These are phyloP conservation scores for Phortica okadai DNA, from an alignment of 2,888 invertebrate genomes.

Conservation along the genomic window DNA sequence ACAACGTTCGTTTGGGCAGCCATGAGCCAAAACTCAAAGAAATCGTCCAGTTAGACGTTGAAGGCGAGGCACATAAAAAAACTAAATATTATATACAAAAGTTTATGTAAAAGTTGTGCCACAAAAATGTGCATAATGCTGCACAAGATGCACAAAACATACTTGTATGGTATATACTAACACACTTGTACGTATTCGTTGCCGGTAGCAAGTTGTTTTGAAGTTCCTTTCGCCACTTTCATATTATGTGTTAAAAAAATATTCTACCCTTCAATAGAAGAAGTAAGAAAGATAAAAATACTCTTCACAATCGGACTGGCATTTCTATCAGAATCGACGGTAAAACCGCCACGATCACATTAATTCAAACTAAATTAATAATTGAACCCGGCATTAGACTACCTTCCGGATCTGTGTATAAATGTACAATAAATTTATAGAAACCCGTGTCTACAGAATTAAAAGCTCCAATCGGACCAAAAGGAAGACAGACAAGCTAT, in stretches of 20 bases:
- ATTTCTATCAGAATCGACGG: no score
- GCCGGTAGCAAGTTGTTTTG: background rate
- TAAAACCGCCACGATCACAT: no score
- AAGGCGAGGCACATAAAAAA: slow-evolving; percentile 20
- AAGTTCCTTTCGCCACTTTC: slow-evolving; percentile 16
- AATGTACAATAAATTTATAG: no score
- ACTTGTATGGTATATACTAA: background rate
- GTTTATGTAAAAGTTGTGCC: slow-evolving; percentile 30
- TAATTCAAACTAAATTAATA: no score
- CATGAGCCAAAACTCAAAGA: slow-evolving; percentile 33
- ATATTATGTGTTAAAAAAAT: slow-evolving; percentile 33
- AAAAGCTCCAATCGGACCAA: background rate
- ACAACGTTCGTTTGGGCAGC: slow-evolving; percentile 49
- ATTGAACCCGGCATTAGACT: no score
- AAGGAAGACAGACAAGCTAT: background rate
- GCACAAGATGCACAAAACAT: background rate
- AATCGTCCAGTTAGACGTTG: background rate
- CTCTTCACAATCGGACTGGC: no score
- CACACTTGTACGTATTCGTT: background rate
- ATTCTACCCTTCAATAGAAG: slow-evolving; percentile 34
- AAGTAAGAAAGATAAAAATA: background rate
- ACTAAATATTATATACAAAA: slow-evolving; percentile 36
- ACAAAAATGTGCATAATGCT: slow-evolving; percentile 38
- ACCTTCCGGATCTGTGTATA: no score
- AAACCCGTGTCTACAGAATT: no score